Base-by-base conservation (phyloP, 2,797 vertebrate species). In the Channa striata region DNA sequence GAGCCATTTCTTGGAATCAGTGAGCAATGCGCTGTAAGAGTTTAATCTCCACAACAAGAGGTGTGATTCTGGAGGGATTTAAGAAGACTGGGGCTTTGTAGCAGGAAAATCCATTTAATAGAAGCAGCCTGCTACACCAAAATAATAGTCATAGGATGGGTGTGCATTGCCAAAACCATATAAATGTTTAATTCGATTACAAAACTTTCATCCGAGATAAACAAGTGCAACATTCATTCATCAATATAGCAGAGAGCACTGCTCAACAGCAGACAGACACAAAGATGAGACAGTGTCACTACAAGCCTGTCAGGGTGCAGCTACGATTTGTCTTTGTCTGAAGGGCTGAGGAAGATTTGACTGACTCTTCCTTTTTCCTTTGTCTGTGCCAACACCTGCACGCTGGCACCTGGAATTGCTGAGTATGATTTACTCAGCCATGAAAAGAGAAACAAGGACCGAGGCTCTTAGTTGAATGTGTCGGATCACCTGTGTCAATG, bases 401-500 rank as follows among this genome's bases (percentile, higher is more conserved):
- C 76, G 57, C 81, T 81, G 73, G 90, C 81, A 90, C 83, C 82
- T 89, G 81, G 77, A 79, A 68, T 81, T 88, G 80, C 71, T 59
- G 63, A 86, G 80, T 80, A 83, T 77, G 86, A 87, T 83, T 86
- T 72, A 87, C 81, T 89, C 70, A 77, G 72, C 80, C 80, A 81
- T 85, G 83, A 88, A 90, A 90, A 82, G 69, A 77, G 82, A 85
- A 89, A 87, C 72, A 80, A 72, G 80, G 81, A 81, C 49, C 9
- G 58, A 78, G 77, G 82, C 80, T 83, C 75, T 64, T 56, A 63
- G 76, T 84, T 91, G 78, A 89, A 90, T 25, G 61, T 83, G 71
- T 82, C 21, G 11, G 85, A 92, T 93, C 92, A 91, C 90, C 87
- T 90, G 87, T 83, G 82, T 93, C 87, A 93, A 92, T 91, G 90